Base-by-base conservation (phyloP, 2,113 vertebrate species). In the Gallinago jamesoni region DNA sequence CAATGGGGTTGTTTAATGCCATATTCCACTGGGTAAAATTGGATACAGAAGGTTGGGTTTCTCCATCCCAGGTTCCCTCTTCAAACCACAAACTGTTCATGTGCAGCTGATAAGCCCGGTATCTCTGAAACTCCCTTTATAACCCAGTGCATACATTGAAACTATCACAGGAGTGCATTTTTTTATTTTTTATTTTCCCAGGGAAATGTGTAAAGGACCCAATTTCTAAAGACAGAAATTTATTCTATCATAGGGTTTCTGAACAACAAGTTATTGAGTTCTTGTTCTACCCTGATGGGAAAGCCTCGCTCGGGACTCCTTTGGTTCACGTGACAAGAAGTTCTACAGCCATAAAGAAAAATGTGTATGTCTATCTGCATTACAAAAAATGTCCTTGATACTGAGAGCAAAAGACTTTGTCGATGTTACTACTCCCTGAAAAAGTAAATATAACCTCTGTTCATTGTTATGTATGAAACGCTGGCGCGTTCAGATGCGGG, bases 31-130 rank as follows among this genome's bases (percentile, higher is more conserved):
- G 93, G 90, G 97, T 90, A 96, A 96, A 95, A 97, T 82, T 93
- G 74, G 96, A 95, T 86, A 88, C 89, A 83, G 93, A 90, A 96
- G 86, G 93, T 73, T 96, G 82, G 82, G 81, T 94, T 92, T 94
- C 94, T 91, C 68, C 70, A 88, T 94, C 94, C 95, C 96, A 93
- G 81, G 72, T 43, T 96, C 59, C 92, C 95, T 96, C 96, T 97
- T 96, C 94, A 97, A 97, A 94, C 86, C 57, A 93, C 93, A 93
- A 96, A 94, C 93, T 88, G 94, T 90, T 97, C 96, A 97, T 96
- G 95, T 96, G 96, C 90, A 96, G 93, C 96, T 95, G 97, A 97
- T 96, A 95, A 94, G 90, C 91, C 96, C 92, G 88, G 84, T 94
- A 93, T 96, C 93, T 96, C 84, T 93, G 77, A 84, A 97, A 96